Evolutionary conservation across 2,797 vertebrate genomes (phyloP).

Genomic region (Argyrosomus regius): DNA sequence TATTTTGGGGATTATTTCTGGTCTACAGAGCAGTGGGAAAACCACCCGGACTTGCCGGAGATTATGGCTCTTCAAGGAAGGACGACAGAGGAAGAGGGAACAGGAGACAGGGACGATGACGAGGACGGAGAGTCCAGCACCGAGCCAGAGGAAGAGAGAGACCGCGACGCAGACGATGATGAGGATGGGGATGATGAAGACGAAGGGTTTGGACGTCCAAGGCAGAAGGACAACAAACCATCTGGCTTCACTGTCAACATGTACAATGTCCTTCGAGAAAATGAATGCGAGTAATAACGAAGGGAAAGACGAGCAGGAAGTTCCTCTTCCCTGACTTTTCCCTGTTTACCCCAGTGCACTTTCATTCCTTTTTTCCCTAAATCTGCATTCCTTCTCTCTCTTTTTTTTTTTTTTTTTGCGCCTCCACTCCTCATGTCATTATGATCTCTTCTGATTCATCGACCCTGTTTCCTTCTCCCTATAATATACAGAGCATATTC

Average conservation of each 20-base stretch:
- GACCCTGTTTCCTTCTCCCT: constrained; percentile 11
- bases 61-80: constrained; percentile 88
- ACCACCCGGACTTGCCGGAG: constrained; percentile 88
- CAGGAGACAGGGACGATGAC: constrained; percentile 76
- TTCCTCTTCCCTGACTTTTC: constrained; percentile 24
- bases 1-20: constrained; percentile 28
- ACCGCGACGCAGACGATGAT: constrained; percentile 89
- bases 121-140: constrained; percentile 90
- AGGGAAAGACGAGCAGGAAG: background rate
- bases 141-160: constrained; percentile 90
- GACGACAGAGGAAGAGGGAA: constrained; percentile 65
- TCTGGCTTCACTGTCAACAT: constrained; percentile 82
- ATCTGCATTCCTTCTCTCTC: constrained; percentile 61
- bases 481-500: constrained; percentile 55
- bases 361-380: constrained; percentile 45
- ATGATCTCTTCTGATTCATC: constrained; percentile 31
- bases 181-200: constrained; percentile 88
- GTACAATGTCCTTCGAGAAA: constrained; percentile 84
- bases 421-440: constrained; percentile 33
- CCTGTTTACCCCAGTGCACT: constrained; percentile 16
- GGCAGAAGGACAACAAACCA: constrained; percentile 48
- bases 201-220: constrained; percentile 67
- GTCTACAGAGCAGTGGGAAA: constrained; percentile 89
- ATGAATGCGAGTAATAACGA: constrained; percentile 83
- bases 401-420: constrained; percentile 30